phyloP scores from a whole-genome alignment of 30 jellyfish, hydroid and myxozoan genomes.

The Haliclystus octoradiatus region DNA sequence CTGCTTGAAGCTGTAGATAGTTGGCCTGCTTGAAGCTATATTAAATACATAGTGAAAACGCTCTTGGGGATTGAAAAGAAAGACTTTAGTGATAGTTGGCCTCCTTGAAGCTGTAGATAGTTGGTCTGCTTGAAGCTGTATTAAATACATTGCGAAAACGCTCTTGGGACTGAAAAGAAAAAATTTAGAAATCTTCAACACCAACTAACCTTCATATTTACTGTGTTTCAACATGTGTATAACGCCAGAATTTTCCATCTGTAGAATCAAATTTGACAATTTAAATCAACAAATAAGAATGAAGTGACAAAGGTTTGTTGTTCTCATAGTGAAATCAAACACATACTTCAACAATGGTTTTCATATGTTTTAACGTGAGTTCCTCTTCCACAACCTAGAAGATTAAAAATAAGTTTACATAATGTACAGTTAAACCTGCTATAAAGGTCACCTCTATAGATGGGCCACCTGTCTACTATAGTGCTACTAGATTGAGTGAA shows the following conservation, averaged over 20 bases:
- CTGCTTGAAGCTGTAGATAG: too few relatives aligned
- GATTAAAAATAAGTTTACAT: too few relatives aligned
- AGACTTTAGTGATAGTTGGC: too few relatives aligned
- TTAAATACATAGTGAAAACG: too few relatives aligned
- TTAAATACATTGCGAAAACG: neutral
- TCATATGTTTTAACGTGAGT: slow-evolving; percentile 84
- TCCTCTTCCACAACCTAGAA: slow-evolving; percentile 96
- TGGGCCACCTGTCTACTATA: too few relatives aligned
- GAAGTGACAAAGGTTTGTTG: neutral
- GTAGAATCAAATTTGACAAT: neutral
- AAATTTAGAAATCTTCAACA: too few relatives aligned
- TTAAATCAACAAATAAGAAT: neutral
- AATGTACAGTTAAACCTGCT: too few relatives aligned
- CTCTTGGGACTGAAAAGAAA: too few relatives aligned
- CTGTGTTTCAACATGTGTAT: slow-evolving; percentile 92
- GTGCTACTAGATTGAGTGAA: too few relatives aligned
- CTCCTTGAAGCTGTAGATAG: neutral
- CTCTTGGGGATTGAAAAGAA: too few relatives aligned
- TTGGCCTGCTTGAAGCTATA: too few relatives aligned
- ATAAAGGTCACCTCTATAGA: too few relatives aligned
- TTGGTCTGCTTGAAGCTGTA: neutral
- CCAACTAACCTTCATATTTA: slow-evolving; percentile 77
- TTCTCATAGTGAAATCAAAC: neutral
- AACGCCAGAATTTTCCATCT: slow-evolving; percentile 98
- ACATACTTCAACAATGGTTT: slow-evolving; percentile 91